phyloP scores from a whole-genome alignment of 2,113 vertebrate genomes.

The Probosciger aterrimus region DNA sequence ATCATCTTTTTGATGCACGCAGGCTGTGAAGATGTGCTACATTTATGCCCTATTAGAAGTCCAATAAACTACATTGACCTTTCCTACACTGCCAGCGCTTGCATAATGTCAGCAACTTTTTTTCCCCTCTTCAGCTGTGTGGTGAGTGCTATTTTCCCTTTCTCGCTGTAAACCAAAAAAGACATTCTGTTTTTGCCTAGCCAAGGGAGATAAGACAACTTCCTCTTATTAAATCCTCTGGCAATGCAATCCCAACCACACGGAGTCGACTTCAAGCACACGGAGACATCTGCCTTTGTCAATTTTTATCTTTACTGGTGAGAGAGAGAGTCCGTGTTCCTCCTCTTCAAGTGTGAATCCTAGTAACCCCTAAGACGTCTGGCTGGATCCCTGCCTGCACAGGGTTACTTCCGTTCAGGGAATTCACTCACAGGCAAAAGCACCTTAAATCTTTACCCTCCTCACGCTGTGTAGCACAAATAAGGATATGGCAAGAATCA shows the following conservation, averaged over 20 bases:
- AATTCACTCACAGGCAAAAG: not conserved
- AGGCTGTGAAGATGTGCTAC: not conserved
- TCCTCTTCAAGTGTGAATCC: slow-evolving; percentile 41
- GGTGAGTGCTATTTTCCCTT: not conserved
- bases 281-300: slow-evolving; percentile 16
- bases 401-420: slow-evolving; percentile 62
- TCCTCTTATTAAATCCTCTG: slow-evolving; percentile 16
- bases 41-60: not conserved
- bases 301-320: slow-evolving; percentile 47
- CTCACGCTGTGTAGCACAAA: not conserved
- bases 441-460: not conserved
- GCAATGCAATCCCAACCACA: not conserved
- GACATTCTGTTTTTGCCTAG: not conserved
- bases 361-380: slow-evolving; percentile 69
- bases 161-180: not conserved
- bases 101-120: not conserved
- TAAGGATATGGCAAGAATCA: not conserved
- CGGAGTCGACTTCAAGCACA: not conserved
- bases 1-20: not conserved
- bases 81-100: not conserved
- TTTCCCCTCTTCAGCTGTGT: not conserved
- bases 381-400: slow-evolving; percentile 56
- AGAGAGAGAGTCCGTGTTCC: slow-evolving; percentile 25
- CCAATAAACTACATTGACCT: slow-evolving; percentile 11
- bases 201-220: slow-evolving; percentile 18